phyloP scores from a whole-genome alignment of 2,888 invertebrate genomes.

The Pheosia gnoma region DNA sequence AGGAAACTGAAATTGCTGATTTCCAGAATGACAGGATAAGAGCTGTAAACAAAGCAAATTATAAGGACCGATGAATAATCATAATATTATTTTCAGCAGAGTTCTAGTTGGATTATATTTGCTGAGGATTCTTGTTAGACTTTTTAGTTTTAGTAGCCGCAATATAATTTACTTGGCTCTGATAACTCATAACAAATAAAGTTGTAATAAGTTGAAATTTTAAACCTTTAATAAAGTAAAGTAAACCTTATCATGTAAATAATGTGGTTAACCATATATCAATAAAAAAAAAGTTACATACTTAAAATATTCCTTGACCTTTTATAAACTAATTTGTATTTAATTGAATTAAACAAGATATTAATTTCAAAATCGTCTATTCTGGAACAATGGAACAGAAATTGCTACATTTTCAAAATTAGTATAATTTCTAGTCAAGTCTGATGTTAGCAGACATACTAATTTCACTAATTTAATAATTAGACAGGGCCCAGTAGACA shows the following conservation, averaged over 20 bases:
- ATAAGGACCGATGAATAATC: not conserved
- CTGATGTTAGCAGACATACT: conserved; percentile 29
- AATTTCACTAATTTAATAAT: conserved; percentile 17
- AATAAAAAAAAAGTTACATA: too few species aligned
- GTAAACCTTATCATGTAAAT: too few species aligned
- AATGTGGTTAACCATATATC: too few species aligned
- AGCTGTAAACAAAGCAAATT: not conserved
- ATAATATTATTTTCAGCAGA: not conserved
- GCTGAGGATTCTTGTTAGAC: not conserved
- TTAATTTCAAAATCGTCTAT: conserved; percentile 14
- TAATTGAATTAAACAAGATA: not conserved
- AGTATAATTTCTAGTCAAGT: conserved; percentile 13
- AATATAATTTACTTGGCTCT: too few species aligned
- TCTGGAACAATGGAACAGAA: conserved; percentile 13
- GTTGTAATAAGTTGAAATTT: not conserved
- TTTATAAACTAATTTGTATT: not conserved
- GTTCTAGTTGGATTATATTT: not conserved
- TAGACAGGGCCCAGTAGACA: conserved; percentile 13
- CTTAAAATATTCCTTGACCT: too few species aligned
- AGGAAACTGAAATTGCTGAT: conserved; percentile 2
- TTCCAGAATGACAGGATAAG: not conserved
- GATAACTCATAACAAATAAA: not conserved
- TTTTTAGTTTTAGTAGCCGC: not conserved
- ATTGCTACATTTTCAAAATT: conserved; percentile 14
- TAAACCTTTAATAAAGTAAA: not conserved